Base-by-base conservation (phyloP, 1,140 invertebrate species). In the Camponotus pennsylvanicus region DNA sequence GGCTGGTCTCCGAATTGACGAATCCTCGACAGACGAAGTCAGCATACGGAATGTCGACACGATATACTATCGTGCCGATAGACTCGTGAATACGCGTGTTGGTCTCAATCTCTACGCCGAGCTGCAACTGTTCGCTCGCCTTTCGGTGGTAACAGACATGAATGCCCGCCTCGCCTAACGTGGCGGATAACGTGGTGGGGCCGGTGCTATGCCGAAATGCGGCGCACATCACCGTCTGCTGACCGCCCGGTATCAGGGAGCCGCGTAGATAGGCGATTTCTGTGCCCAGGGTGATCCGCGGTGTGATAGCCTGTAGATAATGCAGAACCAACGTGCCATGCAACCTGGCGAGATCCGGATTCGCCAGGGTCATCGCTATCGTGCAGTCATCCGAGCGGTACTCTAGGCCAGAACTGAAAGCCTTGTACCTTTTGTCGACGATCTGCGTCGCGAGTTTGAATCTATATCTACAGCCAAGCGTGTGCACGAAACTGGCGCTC, bases 111-210 rank as follows among this genome's bases (percentile, higher is more conserved):
- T 96, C 96, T 6, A 96, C 94, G 9, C 96, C 96, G 75, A 98
- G 92, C 88, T 96, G 97, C 4, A 98, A 90, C 63, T 97, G 96
- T 69, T 97, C 96, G 91, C 96, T 97, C 18, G 97, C 96, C 92
- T 96, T 97, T 40, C 97, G 97, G 92, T 97, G 97, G 91, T 97
- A 98, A 88, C 97, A 97, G 0, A 96, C 86, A 87, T 98, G 97
- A 21, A 97, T 55, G 34, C 96, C 96, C 61, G 95, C 95, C 59
- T 95, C 94, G 42, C 97, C 96, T 1, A 99, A 40, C 21, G 98
- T 99, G 0, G 97, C 97, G 89, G 96, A 97, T 93, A 95, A 96
- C 66, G 96, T 96, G 13, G 93, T 94, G 45, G 94, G 93, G 2
- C 96, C 95, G 88, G 95, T 96, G 92, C 97, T 95, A 95, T 98